Evolutionary conservation across 2,888 invertebrate species (phyloP).

Genomic region (Ceratothoa steindachneri): DNA sequence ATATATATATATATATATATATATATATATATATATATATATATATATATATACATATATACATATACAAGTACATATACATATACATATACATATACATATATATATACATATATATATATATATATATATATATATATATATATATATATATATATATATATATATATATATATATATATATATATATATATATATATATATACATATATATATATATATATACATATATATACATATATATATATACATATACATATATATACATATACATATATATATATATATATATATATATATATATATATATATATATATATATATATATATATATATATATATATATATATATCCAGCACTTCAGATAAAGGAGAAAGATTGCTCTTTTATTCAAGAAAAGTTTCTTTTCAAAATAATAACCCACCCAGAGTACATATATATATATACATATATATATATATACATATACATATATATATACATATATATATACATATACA

Average conservation of each 20-base stretch:
- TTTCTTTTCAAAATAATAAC: too few species aligned
- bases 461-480: constrained; percentile 8
- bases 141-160: constrained; percentile 10
- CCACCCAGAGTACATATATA: not conserved
- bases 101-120: not conserved
- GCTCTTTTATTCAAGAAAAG: too few species aligned
- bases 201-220: constrained; percentile 1
- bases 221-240: not conserved
- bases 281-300: not conserved
- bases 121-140: constrained; percentile 12
- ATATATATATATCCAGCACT: constrained; percentile 9
- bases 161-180: constrained; percentile 21
- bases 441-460: constrained; percentile 6
- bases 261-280: not conserved
- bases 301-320: constrained; percentile 10
- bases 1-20: constrained; percentile 9
- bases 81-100: not conserved
- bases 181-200: constrained; percentile 4
- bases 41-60: constrained; percentile 10
- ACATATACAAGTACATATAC: not conserved
- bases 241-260: not conserved
- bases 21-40: constrained; percentile 10
- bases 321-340: constrained; percentile 10
- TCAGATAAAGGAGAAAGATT: too few species aligned
- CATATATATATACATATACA: constrained; percentile 1